These are phyloP conservation scores for Lutjanus erythropterus DNA, from an alignment of 2,113 vertebrate genomes.

Conservation along the genomic window DNA sequence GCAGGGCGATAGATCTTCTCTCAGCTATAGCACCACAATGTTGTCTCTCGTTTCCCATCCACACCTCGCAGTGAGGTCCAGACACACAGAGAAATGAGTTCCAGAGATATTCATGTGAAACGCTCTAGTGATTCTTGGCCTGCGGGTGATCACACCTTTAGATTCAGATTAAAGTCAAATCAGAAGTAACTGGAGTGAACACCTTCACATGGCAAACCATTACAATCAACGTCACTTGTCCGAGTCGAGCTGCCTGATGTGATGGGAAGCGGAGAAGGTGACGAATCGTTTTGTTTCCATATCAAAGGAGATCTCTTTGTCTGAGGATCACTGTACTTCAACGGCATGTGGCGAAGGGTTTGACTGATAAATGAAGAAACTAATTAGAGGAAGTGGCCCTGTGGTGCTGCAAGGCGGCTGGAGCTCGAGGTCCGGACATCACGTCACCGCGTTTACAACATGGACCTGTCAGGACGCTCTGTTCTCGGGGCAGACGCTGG, in stretches of 20 bases:
- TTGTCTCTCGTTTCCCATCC: conserved; percentile 61
- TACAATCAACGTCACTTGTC: conserved; percentile 69
- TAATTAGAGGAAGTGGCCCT: conserved; percentile 68
- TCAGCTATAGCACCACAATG: conserved; percentile 57
- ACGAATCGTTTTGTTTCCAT: conserved; percentile 65
- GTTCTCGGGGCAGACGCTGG: conserved; percentile 32
- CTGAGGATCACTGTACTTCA: conserved; percentile 44
- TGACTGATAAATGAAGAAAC: conserved; percentile 72
- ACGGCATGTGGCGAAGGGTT: conserved; percentile 35
- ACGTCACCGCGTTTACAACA: conserved; percentile 49
- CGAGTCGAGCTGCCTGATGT: conserved; percentile 32
- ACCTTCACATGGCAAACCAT: conserved; percentile 69
- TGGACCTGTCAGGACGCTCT: conserved; percentile 44
- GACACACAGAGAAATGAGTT: conserved; percentile 68
- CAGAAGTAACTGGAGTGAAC: conserved; percentile 69
- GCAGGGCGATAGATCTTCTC: conserved; percentile 65
- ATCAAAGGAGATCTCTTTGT: conserved; percentile 63
- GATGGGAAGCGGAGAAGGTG: conserved; percentile 49
- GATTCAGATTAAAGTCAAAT: conserved; percentile 72
- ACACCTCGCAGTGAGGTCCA: conserved; percentile 61
- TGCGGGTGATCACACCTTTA: conserved; percentile 73
- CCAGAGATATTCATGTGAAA: conserved; percentile 64
- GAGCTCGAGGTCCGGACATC: conserved; percentile 49
- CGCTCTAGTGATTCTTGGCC: conserved; percentile 34
- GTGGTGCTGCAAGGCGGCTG: conserved; percentile 52